Evolutionary conservation across 2,113 vertebrate species (phyloP), one percentile per base, ranked within the genome.

Genomic region (Cyanistes caeruleus): DNA sequence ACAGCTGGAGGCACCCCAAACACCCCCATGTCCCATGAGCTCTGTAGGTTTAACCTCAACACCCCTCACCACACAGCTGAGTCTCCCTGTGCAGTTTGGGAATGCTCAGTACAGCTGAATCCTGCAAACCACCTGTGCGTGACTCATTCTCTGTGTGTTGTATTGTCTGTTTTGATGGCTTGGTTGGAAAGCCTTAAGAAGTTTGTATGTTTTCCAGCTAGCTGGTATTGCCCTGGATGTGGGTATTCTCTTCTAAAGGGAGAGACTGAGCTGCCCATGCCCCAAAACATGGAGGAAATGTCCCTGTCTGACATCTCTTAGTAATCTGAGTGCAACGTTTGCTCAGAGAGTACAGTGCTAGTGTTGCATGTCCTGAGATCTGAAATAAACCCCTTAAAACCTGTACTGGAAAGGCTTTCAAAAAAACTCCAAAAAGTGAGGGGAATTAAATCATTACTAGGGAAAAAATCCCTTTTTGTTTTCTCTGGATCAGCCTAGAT

Each of bases 1-100:
- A 59, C 28, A 63, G 52, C n/a, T 84, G 79, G 48, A 65, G 49
- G 8, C 60, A 68, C 58, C 30, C 5, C 1, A 60, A 74, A 10
- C 18, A 30, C 20, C 16, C 23, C 48, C 12, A 0, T 39, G 84
- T 37, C 20, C 20, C n/a, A 3, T 5, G 12, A 43, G 22, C 27
- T 63, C 30, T 28, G 6, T 5, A 25, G 44, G 31, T 24, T 7
- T 39, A 5, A 52, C 55, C 37, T 35, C 0, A 0, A 2, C 6
- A 3, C 33, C 28, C 33, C 37, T 87, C 52, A 19, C 8, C 56
- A 21, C 33, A 9, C 60, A 39, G 55, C 43, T 68, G 55, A 37
- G 28, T 15, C 13, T 85, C 27, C 35, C 59, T 39, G 52, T 28
- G 65, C 31, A 15, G 6, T 52, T 70, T 67, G 80, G 60, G 27